Evolutionary conservation across 2,113 vertebrate species (phyloP), one percentile per base, ranked within the genome.

Genomic region (Microcebus griseorufus): DNA sequence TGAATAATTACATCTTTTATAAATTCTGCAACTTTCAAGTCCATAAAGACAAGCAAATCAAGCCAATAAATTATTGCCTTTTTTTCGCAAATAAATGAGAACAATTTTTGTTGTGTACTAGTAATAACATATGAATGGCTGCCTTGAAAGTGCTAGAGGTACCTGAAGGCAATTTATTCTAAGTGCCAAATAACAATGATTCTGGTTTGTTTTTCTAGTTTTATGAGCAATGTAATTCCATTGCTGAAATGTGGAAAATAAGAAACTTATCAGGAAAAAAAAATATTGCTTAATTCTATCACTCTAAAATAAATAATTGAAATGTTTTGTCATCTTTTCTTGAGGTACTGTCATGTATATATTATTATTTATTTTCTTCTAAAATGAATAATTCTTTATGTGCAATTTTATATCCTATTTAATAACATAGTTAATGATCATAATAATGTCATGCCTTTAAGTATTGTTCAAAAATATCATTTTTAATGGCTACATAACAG

Each of bases 41-140:
- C n/a, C 29, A 79, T 83, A 62, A 12, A 93, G 70, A 79, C 51
- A 93, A 82, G 51, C 51, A 88, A 89, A 92, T 48, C 16, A 81
- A 89, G 48, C 10, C 75, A 95, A 42, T 13, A 96, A 96, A 90
- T 79, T 69, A 73, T 65, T 78, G 55, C 48, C n/a, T 81, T 90
- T 92, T 94, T 92, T 79, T 88, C 55, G 73, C 39, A 94, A 94
- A 92, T 88, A 90, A 88, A 79, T 92, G 18, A 82, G 75, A 73
- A 78, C 25, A 79, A 79, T 70, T 92, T 82, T 96, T 72, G 73
- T 88, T 69, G 29, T 67, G 6, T 27, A 75, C 58, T 89, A 60
- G 75, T 93, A 79, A 53, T 83, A 93, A 67, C 42, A 62, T 83
- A 80, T 86, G 45, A 92, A 69, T 83, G 22, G 10, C 51, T 75